These are phyloP conservation scores for Phodopus roborovskii DNA, from an alignment of 2,113 vertebrate genomes.

Conservation along the genomic window DNA sequence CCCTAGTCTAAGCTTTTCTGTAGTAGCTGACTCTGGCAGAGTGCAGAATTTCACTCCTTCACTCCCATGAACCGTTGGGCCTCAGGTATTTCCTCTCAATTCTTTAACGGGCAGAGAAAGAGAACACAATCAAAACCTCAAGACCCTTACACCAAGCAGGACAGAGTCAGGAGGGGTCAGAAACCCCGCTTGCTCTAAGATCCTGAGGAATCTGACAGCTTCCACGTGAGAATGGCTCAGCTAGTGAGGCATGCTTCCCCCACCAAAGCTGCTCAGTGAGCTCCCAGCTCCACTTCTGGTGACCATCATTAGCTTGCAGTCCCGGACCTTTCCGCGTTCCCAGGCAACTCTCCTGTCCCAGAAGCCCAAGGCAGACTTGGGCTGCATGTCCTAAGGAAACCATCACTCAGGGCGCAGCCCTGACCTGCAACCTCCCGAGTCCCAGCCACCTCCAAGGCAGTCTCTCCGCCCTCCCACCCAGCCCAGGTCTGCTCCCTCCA, in stretches of 20 bases:
- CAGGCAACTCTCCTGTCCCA: background rate
- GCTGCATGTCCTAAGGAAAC: too few relatives aligned
- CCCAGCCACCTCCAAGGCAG: too few relatives aligned
- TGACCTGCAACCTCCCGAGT: background rate
- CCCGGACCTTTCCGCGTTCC: background rate
- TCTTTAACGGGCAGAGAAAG: background rate
- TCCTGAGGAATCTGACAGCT: too few relatives aligned
- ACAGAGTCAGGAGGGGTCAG: background rate
- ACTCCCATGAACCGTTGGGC: background rate
- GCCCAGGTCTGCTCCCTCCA: background rate
- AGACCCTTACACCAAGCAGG: background rate
- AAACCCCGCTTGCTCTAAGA: background rate
- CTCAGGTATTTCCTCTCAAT: background rate
- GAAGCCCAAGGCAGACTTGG: background rate
- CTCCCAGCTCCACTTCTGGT: background rate
- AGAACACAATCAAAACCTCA: background rate
- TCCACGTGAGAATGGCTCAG: background rate
- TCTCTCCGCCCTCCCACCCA: background rate
- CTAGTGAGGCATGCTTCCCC: background rate
- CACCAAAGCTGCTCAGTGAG: background rate
- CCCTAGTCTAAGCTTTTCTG: background rate
- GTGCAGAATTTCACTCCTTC: too few relatives aligned
- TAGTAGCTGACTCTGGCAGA: background rate
- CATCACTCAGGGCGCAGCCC: too few relatives aligned
- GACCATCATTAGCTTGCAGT: background rate